Evolutionary conservation across 2,797 vertebrate genomes (phyloP), one percentile per base, ranked within the genome.

Genomic region (Spea hammondii): DNA sequence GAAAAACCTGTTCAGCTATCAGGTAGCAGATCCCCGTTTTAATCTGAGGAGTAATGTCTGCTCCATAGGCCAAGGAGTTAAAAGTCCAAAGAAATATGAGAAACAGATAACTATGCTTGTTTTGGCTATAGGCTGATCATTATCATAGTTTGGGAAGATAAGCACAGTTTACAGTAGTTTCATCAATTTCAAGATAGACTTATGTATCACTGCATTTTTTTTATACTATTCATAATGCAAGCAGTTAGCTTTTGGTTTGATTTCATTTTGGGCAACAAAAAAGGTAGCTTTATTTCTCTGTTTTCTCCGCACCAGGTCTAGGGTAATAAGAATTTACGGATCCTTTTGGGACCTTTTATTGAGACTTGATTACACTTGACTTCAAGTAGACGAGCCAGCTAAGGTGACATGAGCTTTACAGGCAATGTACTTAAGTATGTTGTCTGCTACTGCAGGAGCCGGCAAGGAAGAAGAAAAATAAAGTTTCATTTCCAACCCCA

Each of bases 1-100:
- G 85, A 79, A 78, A 85, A 88, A 80, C 84, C 85, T 87, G 85
- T 89, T 88, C 69, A 70, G 75, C 72, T 85, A 72, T 83, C 60
- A 82, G 70, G 62, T 83, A 47, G 47, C 76, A 45, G 54, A 77
- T 76, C 78, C 85, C 65, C 79, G 65, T 84, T 77, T 85, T 78
- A 62, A 59, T 76, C 78, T 78, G 80, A 69, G 65, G 70, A 66
- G 83, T 51, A 68, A 47, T 80, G 62, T 74, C 45, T 78, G 81
- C 83, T 69, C 70, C 72, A 84, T 82, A 68, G 80, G 80, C 70
- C 81, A 83, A 83, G 60, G 79, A 49, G 75, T 77, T 74, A 82
- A 82, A 83, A 51, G 69, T 65, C 54, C 44, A 45, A 78, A 84
- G 80, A 78, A 86, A 78, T 83, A 66, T 62, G 82, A 84, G 72